Conservation (phyloP, 2,888 invertebrate genomes). For the Plagodis pulveraria region DNA sequence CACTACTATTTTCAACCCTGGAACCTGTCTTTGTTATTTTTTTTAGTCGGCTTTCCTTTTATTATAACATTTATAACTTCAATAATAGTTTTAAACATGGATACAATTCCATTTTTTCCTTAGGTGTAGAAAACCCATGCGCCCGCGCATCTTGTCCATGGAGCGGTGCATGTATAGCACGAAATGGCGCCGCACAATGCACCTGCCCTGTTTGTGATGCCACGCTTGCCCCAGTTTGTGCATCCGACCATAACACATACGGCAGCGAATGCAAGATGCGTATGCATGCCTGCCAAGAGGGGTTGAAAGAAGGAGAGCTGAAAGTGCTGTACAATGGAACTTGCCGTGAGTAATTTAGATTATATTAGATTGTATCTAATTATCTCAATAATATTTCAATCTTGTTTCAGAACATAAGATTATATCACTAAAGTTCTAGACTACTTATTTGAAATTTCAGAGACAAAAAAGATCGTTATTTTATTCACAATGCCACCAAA, state of each 20-base stretch:
- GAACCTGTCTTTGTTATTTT: no score
- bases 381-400: no score
- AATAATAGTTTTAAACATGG: background rate
- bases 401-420: no score
- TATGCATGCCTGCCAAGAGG: conserved; percentile 91
- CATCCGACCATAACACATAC: conserved; percentile 91
- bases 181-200: conserved; percentile 87
- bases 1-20: no score
- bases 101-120: background rate
- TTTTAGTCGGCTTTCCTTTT: no score
- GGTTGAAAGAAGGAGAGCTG: conserved; percentile 87
- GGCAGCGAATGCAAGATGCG: conserved; percentile 93
- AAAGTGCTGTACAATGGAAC: conserved; percentile 86
- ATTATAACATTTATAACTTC: no score
- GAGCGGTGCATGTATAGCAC: conserved; percentile 88
- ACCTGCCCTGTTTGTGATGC: conserved; percentile 91
- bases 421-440: no score
- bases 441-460: no score
- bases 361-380: no score
- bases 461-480: no score
- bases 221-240: conserved; percentile 90
- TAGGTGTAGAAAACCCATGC: conserved; percentile 85
- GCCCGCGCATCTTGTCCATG: conserved; percentile 85
- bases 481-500: no score
- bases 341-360: conserved; percentile 68